These are phyloP conservation scores for Psettodes erumei DNA, from an alignment of 2,113 vertebrate genomes.

Conservation along the genomic window DNA sequence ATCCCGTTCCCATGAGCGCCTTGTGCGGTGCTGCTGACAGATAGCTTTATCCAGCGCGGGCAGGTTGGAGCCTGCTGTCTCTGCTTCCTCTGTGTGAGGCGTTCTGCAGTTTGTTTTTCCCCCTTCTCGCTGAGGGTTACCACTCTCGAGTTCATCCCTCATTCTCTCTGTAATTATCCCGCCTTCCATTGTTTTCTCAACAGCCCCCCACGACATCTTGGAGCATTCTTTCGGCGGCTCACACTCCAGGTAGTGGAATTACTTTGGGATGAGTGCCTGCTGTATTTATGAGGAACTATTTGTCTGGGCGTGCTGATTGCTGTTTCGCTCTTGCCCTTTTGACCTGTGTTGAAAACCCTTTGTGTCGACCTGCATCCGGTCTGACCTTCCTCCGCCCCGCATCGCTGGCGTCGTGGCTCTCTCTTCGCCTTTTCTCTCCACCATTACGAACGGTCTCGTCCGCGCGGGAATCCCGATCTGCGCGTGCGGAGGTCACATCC, in stretches of 20 bases:
- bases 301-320: conserved; percentile 4
- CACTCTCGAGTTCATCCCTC: conserved; percentile 47
- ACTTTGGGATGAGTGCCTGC: conserved; percentile 14
- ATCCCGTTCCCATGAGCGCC: conserved; percentile 59
- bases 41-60: conserved; percentile 46
- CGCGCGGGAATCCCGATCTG: conserved; percentile 23
- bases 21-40: conserved; percentile 61
- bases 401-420: not conserved
- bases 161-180: conserved; percentile 56
- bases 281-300: conserved; percentile 38
- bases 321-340: conserved; percentile 39
- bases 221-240: conserved; percentile 27
- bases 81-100: conserved; percentile 10
- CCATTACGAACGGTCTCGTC: not conserved
- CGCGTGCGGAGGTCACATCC: conserved; percentile 43
- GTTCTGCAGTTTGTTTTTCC: conserved; percentile 32
- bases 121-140: conserved; percentile 30
- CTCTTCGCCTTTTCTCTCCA: conserved; percentile 22
- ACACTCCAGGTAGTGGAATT: conserved; percentile 35
- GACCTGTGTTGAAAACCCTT: not conserved
- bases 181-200: conserved; percentile 44
- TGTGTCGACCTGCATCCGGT: not conserved
- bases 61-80: conserved; percentile 64
- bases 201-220: conserved; percentile 19
- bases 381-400: not conserved